Evolutionary conservation across 2,888 invertebrate genomes (phyloP).

Genomic region (Nineta flava): DNA sequence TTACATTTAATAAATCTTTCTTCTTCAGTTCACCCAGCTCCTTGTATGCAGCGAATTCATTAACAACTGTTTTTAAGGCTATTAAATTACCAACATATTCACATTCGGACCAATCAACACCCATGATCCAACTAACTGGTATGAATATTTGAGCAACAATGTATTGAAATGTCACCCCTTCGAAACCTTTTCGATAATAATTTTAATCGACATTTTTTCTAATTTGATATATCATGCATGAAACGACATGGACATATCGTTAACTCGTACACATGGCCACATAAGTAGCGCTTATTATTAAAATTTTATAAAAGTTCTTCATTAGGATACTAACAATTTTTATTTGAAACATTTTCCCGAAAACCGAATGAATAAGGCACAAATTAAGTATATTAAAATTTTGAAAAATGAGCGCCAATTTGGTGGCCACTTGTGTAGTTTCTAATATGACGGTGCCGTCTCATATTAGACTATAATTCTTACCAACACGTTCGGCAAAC

Average conservation of each 20-base stretch:
- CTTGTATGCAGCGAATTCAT: slow-evolving; percentile 85
- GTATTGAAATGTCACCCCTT: slow-evolving; percentile 46
- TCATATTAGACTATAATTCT: no score
- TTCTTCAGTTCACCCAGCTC: slow-evolving; percentile 48
- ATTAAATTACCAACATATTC: slow-evolving; percentile 66
- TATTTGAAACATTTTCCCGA: no score
- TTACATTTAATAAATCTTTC: slow-evolving; percentile 36
- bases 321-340: no score
- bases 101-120: slow-evolving; percentile 58
- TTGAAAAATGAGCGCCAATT: no score
- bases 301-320: no score
- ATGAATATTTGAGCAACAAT: slow-evolving; percentile 79
- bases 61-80: slow-evolving; percentile 78
- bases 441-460: no score
- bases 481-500: slow-evolving; percentile 64
- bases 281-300: no score
- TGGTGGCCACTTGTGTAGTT: no score
- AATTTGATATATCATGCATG: background rate
- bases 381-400: no score
- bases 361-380: no score
- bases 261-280: no score
- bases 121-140: slow-evolving; percentile 82
- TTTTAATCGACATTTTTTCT: slow-evolving; percentile 1
- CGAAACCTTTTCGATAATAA: slow-evolving; percentile 19
- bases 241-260: no score